phyloP scores from a whole-genome alignment of 2,113 vertebrate genomes.

The Pelodiscus sinensis region DNA sequence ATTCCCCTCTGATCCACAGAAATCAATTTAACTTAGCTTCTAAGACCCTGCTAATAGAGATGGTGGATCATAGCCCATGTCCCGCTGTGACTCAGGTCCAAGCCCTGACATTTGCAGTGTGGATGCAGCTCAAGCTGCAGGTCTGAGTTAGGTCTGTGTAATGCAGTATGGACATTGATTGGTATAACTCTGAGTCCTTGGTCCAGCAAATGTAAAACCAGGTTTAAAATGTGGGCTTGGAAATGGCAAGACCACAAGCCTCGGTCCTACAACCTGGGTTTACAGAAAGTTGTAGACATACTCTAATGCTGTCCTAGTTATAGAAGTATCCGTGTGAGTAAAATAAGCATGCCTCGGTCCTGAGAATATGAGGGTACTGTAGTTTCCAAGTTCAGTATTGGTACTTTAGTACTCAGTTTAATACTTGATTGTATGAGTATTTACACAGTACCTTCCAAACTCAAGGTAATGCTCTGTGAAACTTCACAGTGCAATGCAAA shows the following conservation, averaged over 20 bases:
- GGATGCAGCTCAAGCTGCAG: not conserved
- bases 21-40: not conserved
- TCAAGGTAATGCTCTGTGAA: not conserved
- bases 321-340: not conserved
- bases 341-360: not conserved
- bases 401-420: rapidly evolving
- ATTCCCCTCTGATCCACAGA: not conserved
- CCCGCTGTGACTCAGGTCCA: not conserved
- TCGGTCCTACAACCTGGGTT: not conserved
- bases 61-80: not conserved
- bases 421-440: not conserved
- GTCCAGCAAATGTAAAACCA: not conserved
- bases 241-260: not conserved
- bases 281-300: not conserved
- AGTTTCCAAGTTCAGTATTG: not conserved
- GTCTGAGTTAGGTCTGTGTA: not conserved
- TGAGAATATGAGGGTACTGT: not conserved
- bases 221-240: not conserved
- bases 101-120: not conserved
- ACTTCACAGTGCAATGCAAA: not conserved
- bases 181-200: not conserved
- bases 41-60: too few species aligned
- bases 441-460: not conserved
- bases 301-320: not conserved
- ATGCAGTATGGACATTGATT: not conserved